Percentiles rank a stretch among this genome's conserved stretches.
phyloP scores from a whole-genome alignment of 2,888 invertebrate species.

The Noctua pronuba region DNA sequence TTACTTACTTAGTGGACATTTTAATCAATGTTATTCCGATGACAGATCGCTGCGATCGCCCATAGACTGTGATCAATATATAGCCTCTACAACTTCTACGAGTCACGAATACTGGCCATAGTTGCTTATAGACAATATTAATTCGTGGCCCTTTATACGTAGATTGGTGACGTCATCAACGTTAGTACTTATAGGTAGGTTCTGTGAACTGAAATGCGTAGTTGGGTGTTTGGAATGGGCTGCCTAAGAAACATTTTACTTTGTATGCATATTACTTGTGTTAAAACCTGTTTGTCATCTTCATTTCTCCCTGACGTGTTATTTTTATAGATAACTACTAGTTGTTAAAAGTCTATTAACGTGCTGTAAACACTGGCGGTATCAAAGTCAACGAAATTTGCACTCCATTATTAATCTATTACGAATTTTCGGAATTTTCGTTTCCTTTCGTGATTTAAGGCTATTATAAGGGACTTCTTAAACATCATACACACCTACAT shows the following conservation, averaged over 20 bases:
- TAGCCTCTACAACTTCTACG: constrained; percentile 41
- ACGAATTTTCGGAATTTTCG: no score
- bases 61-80: constrained; percentile 73
- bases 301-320: not conserved
- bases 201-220: constrained; percentile 2
- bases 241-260: not conserved
- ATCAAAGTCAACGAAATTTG: no score
- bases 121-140: constrained; percentile 53
- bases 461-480: no score
- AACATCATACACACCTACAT: not conserved
- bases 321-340: not conserved
- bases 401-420: no score
- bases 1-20: constrained; percentile 83
- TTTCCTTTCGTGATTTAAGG: no score
- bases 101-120: constrained; percentile 63
- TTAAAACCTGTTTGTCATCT: constrained; percentile 1
- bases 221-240: not conserved
- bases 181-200: constrained; percentile 6
- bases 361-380: no score
- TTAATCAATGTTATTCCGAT: constrained; percentile 83
- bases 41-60: constrained; percentile 80
- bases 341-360: not conserved
- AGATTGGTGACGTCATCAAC: constrained; percentile 60
- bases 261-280: not conserved
- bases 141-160: constrained; percentile 48